Conservation (phyloP, 2,797 vertebrate species). For the Nasua narica region DNA sequence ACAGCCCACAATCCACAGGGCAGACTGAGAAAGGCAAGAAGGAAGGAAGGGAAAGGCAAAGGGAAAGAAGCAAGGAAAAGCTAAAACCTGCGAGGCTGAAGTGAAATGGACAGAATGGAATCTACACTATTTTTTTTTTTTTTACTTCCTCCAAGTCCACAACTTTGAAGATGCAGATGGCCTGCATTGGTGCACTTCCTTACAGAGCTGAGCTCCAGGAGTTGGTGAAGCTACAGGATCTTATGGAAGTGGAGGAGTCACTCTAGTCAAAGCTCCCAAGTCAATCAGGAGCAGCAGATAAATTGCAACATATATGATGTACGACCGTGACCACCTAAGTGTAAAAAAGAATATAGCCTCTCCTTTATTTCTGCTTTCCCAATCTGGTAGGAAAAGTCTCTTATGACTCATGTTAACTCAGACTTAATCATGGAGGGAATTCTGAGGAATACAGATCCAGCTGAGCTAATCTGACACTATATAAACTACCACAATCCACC, state of each 20-base stretch:
- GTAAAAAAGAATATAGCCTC: not conserved
- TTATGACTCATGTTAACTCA: not conserved
- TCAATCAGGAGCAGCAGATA: not conserved
- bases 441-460: not conserved
- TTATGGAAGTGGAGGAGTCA: not conserved
- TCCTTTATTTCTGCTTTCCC: not conserved
- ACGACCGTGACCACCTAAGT: not conserved
- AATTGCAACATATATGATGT: not conserved
- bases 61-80: not conserved
- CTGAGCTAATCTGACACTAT: not conserved
- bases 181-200: not conserved
- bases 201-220: not conserved
- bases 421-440: not conserved
- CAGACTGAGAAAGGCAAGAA: not conserved
- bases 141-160: not conserved
- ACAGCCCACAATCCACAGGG: not conserved
- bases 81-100: not conserved
- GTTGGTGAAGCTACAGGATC: not conserved
- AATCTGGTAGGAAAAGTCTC: not conserved
- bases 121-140: not conserved
- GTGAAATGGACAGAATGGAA: not conserved
- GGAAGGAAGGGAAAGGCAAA: not conserved
- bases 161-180: accelerated
- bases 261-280: not conserved
- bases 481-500: not conserved